Conservation (phyloP, 2,888 invertebrate species). For the Timandra comae region DNA sequence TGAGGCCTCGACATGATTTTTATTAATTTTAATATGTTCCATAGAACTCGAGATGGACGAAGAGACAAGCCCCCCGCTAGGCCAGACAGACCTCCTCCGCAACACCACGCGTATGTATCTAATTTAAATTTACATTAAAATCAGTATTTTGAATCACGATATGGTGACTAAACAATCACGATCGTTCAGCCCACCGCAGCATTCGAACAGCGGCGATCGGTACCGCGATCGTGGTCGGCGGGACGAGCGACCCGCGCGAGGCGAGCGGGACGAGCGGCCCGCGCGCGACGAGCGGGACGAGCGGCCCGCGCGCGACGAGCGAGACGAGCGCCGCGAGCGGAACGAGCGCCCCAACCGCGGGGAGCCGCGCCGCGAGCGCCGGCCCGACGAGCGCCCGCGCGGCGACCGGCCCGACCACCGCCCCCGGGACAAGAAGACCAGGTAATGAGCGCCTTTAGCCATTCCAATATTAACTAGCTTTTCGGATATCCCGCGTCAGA, state of each 20-base stretch:
- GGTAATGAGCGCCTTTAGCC: too few species aligned
- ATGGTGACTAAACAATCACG: too few species aligned
- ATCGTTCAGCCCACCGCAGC: slow-evolving; percentile 7
- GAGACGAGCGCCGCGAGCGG: slow-evolving; percentile 18
- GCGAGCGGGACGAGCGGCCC: slow-evolving; percentile 5
- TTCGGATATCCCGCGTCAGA: slow-evolving; percentile 2
- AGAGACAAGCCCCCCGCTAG: slow-evolving; percentile 45
- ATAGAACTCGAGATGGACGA: slow-evolving; percentile 51
- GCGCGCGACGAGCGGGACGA: slow-evolving; percentile 10
- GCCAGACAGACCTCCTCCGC: slow-evolving; percentile 33
- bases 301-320: slow-evolving; percentile 21
- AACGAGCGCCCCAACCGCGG: slow-evolving; percentile 12
- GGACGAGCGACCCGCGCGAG: slow-evolving; percentile 1
- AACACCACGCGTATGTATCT: slow-evolving; percentile 1
- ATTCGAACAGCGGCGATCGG: slow-evolving; percentile 28
- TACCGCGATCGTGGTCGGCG: slow-evolving; percentile 13
- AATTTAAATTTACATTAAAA: too few species aligned
- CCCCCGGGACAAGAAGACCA: slow-evolving; percentile 40
- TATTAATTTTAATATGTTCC: too few species aligned
- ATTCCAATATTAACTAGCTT: not conserved
- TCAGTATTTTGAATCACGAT: too few species aligned
- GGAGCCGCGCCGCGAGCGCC: too few species aligned
- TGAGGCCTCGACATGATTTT: slow-evolving; percentile 1
- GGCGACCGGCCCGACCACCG: slow-evolving; percentile 20
- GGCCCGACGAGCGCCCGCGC: not conserved